Evolutionary conservation across 1,140 invertebrate species (phyloP), one percentile per base, ranked within the genome.

Genomic region (Gonatopus flavifemur): DNA sequence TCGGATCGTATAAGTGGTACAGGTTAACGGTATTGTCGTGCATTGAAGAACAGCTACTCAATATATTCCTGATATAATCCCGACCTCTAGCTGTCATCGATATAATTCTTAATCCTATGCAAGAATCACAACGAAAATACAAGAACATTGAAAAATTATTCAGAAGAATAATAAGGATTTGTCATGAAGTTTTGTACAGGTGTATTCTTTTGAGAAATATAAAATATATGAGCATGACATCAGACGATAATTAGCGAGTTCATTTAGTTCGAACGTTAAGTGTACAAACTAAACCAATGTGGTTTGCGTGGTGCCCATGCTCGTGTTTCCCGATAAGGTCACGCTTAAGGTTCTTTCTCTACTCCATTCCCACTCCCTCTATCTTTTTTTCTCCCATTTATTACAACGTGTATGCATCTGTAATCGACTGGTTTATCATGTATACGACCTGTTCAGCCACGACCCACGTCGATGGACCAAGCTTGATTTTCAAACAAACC

Each of bases 311-410:
- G 25, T 38, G 28, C 12, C 30, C 43, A 39, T 52, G 52, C 41
- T 55, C 43, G 33, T 46, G 43, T 58, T 54, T 60, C 57, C 62
- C 57, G 53, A 63, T 67, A 68, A 67, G 59, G 64, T 60, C 48
- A 61, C 32, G 52, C 47, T 39, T 22, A 37, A 45, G 18, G 13
- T 25, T 45, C 13, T 39, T 8, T 13, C 24, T 43, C 21, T 19
- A 18, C 19, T n/a, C 16, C n/a, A n/a, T n/a, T 36, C 39, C 42
- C 38, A 28, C 32, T 21, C 9, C 32, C 16, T 30, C 28, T 25
- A 3, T 37, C 7, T 16, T 2, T 25, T 32, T 24, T 7, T n/a
- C 21, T 16, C 31, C 30, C 31, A 22, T 25, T 33, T 9, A 31
- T 36, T 30, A 8, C 36, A 33, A 10, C n/a, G n/a, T n/a, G n/a